Percentiles rank a stretch among this genome's conserved stretches.
These are phyloP conservation scores for Fragum fragum DNA, from an alignment of 2,888 invertebrate species.

Conservation along the genomic window DNA sequence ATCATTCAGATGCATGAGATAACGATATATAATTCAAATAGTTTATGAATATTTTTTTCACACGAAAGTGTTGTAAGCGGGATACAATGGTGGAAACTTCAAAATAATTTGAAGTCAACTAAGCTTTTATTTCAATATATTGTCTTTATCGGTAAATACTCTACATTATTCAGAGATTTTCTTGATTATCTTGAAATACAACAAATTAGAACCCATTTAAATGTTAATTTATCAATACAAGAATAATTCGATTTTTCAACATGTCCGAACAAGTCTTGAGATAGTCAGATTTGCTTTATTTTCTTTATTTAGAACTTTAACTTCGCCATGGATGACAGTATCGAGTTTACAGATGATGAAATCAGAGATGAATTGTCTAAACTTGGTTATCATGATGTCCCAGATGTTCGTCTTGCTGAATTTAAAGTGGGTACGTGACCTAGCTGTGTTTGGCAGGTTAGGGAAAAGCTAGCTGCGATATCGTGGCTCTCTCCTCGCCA, in stretches of 20 bases:
- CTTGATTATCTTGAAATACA: no score
- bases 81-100: conserved; percentile 8
- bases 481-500: no score
- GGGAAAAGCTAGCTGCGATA: no score
- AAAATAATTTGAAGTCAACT: conserved; percentile 5
- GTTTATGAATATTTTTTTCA: no score
- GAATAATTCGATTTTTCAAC: neutral
- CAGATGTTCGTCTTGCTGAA: conserved; percentile 79
- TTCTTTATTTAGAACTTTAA: neutral
- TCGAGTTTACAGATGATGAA: conserved; percentile 85
- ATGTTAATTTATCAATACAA: no score
- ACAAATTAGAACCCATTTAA: no score
- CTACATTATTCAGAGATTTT: no score
- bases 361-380: conserved; percentile 84
- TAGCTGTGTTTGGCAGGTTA: no score
- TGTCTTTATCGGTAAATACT: no score
- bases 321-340: conserved; percentile 59
- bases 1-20: no score
- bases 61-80: conserved; percentile 4
- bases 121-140: no score
- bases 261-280: neutral
- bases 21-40: no score
- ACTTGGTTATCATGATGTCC: conserved; percentile 85
- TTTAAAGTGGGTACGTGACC: conserved; percentile 84
- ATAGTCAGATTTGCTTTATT: neutral